Evolutionary conservation across 2,797 vertebrate species (phyloP), one percentile per base, ranked within the genome.

Genomic region (Poeciliopsis gracilis): DNA sequence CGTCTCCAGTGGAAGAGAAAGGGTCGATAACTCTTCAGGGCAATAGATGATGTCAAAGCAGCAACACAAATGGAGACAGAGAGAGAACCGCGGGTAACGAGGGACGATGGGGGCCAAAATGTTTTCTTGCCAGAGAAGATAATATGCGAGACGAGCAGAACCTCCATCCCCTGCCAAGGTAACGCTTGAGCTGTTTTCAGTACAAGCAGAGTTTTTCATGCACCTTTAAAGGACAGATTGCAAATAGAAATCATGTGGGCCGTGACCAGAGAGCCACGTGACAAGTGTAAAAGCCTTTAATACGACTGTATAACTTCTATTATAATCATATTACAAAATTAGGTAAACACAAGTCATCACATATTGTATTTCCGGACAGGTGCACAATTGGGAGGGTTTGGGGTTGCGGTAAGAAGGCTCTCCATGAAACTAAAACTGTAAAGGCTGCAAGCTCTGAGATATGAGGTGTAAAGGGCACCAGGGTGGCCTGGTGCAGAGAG

Each of bases 391-490:
- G 41, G 5, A 41, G 36, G 43, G 49, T 45, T 51, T 61, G 70
- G 53, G 80, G 66, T 83, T 1, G 15, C 18, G 46, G 28, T 61
- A 36, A 75, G 30, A 49, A 55, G 76, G 69, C n/a, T 25, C 76
- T 72, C 79, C 41, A 41, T n/a, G 25, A 76, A 86, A 75, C 28
- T 76, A 51, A 59, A 30, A 61, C 25, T 47, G 41, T 43, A 53
- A 72, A 72, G 80, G 73, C 33, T 72, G 72, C 67, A 46, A 67
- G 59, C 0, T n/a, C 30, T 80, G 82, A 82, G 12, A 1, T 77
- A 13, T 59, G 70, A 72, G 77, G 80, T 79, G 72, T 59, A 86
- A 78, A 82, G 83, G 86, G 81, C 84, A 82, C 1, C 8, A 77
- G 78, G 83, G 82, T 75, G 59, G 71, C 74, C 70, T 30, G 57